These are phyloP conservation scores for Phasia obesa DNA, from an alignment of 2,888 invertebrate species.

Conservation along the genomic window DNA sequence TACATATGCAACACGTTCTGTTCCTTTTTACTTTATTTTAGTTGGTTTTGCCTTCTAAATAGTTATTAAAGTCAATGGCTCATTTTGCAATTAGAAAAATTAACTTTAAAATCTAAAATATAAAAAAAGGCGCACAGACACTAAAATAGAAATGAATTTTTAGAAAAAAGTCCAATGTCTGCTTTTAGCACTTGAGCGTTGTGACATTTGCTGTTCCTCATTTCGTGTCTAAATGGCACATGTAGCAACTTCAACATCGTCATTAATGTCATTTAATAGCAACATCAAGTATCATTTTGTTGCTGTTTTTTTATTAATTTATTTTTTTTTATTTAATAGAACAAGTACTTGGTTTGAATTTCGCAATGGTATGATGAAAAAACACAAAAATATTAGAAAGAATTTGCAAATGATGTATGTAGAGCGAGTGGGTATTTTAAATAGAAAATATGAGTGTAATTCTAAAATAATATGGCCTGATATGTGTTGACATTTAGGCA, in stretches of 20 bases:
- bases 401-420: slow-evolving; percentile 18
- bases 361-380: slow-evolving; percentile 34
- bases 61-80: slow-evolving; percentile 50
- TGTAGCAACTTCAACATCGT: slow-evolving; percentile 60
- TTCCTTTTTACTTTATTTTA: not conserved
- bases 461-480: slow-evolving; percentile 52
- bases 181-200: slow-evolving; percentile 57
- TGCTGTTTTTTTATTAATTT: slow-evolving; percentile 10
- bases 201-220: slow-evolving; percentile 61
- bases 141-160: slow-evolving; percentile 1
- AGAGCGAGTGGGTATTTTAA: slow-evolving; percentile 28
- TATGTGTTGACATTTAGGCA: slow-evolving; percentile 34
- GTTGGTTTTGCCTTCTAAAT: slow-evolving; percentile 1
- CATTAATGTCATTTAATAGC: slow-evolving; percentile 42
- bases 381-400: not conserved
- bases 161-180: slow-evolving; percentile 59
- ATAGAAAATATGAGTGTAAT: slow-evolving; percentile 22
- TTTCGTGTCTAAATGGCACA: slow-evolving; percentile 59
- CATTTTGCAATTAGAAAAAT: slow-evolving; percentile 62
- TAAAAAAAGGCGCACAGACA: slow-evolving; percentile 1
- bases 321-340: slow-evolving; percentile 40
- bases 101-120: slow-evolving; percentile 43
- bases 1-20: slow-evolving; percentile 10
- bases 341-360: slow-evolving; percentile 50
- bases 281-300: slow-evolving; percentile 51